Evolutionary conservation across 2,888 invertebrate genomes (phyloP), one percentile per base, ranked within the genome.

Genomic region (Chorisops tibialis): DNA sequence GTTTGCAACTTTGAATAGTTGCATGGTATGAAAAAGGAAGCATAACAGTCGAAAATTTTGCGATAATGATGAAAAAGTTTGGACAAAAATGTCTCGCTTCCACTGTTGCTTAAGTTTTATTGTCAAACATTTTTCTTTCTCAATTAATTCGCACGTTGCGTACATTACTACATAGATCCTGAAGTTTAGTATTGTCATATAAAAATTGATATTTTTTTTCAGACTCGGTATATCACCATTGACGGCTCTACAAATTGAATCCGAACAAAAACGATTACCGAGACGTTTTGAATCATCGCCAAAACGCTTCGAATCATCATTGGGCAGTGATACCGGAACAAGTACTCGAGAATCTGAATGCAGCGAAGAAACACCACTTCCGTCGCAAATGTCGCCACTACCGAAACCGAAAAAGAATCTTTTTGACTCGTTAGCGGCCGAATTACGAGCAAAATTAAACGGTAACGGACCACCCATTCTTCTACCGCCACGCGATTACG

Each of bases 401-500:
- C 75, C 76, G 54, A 81, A 74, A 73, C 79, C 82, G 70, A 82
- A 90, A 22, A 86, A 91, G 21, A 89, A 87, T 64, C 81, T 94
- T 7, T 96, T 94, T 75, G 94, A 95, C 75, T 93, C 93, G 39
- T 81, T 96, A 67, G 93, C 95, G 1, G 94, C 94, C 0, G 97
- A 97, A 73, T 78, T 97, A 68, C 85, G 94, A 68, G 87, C 87
- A 62, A 89, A 90, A 74, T 78, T 93, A 49, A 79, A 78, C 65
- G 78, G 79, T 75, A 84, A 81, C 72, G 85, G 82, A 73, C 84
- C 76, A 76, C 95, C 95, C 0, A 85, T 96, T 58, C 82, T 96
- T 19, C 80, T 96, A 65, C 96, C 96, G 0, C 96, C 96, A 0
- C 83, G 93, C 24, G 96, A 96, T 78, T 96, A 96, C 80, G 96